Evolutionary conservation across 1,140 invertebrate genomes (phyloP), one percentile per base, ranked within the genome.

Genomic region (Solenopsis fugax): DNA sequence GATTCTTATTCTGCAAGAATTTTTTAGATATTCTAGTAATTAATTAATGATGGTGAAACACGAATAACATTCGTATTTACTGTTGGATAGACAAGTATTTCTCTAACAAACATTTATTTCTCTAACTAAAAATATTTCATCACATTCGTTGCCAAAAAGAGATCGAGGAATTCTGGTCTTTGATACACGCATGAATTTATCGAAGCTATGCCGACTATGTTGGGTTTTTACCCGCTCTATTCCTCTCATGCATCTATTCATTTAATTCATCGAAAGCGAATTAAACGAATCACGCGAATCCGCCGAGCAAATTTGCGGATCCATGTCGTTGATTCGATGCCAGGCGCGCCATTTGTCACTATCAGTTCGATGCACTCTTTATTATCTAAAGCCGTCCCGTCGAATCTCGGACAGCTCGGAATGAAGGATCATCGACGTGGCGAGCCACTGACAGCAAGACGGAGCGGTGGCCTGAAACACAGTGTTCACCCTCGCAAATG

Each of bases 391-490:
- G 16, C 24, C 48, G 24, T 4, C 62, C 67, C 29, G 67, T 73
- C 80, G 69, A 84, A 84, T 84, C 69, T 84, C 54, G 41, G 67
- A 73, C 52, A 21, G 65, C 0, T 6, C 18, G 34, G 71, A 48
- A 85, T 85, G 72, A 77, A 85, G 82, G 82, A 76, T 77, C 73
- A 54, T 85, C 82, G 73, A 41, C 72, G 82, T 13, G 13, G 82
- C 82, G 21, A 54, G 34, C 50, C 29, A 29, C 87, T 89, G 88
- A 88, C 87, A 80, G 45, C 82, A 88, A 89, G 87, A 89, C 85
- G 76, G 75, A 89, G 29, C 82, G 87, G 34, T 29, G 29, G 58
- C 18, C 45, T 21, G 78, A 24, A 58, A 29, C 56, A 41, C 16
- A 34, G 54, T 24, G 5, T 67, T 58, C 77, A 62, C 67, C 69